These are phyloP conservation scores for Brachyalestes nurse DNA, from an alignment of 2,797 vertebrate species.

Conservation along the genomic window DNA sequence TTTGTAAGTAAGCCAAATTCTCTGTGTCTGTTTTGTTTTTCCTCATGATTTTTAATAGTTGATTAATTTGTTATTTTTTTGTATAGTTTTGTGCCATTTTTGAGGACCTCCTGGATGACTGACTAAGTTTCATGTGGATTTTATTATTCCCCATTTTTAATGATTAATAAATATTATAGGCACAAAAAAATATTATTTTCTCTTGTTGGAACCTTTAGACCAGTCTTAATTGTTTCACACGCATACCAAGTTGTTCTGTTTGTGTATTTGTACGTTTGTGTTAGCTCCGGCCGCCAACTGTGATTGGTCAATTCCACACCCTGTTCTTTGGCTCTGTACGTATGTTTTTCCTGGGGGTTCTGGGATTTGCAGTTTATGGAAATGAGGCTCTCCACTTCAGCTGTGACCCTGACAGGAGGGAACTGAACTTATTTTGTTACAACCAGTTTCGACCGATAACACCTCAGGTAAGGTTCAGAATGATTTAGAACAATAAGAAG, in stretches of 20 bases:
- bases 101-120: neutral
- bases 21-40: constrained; percentile 12
- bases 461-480: constrained; percentile 69
- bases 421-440: constrained; percentile 81
- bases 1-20: constrained; percentile 73
- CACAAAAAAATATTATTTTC: neutral
- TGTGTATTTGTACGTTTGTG: constrained; percentile 45
- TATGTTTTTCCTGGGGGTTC: constrained; percentile 78
- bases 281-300: constrained; percentile 78
- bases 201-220: neutral
- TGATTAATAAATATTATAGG: neutral
- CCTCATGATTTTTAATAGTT: neutral
- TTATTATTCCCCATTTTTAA: neutral
- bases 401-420: constrained; percentile 78
- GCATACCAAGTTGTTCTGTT: neutral
- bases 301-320: constrained; percentile 80
- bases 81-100: constrained; percentile 13
- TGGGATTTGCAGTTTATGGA: constrained; percentile 80
- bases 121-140: neutral
- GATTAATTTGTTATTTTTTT: neutral
- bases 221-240: neutral
- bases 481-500: neutral
- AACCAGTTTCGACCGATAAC: constrained; percentile 81
- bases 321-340: constrained; percentile 80
- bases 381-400: constrained; percentile 84